These are phyloP conservation scores for Ciconia stormi DNA, from an alignment of 2,113 vertebrate genomes.

Conservation along the genomic window DNA sequence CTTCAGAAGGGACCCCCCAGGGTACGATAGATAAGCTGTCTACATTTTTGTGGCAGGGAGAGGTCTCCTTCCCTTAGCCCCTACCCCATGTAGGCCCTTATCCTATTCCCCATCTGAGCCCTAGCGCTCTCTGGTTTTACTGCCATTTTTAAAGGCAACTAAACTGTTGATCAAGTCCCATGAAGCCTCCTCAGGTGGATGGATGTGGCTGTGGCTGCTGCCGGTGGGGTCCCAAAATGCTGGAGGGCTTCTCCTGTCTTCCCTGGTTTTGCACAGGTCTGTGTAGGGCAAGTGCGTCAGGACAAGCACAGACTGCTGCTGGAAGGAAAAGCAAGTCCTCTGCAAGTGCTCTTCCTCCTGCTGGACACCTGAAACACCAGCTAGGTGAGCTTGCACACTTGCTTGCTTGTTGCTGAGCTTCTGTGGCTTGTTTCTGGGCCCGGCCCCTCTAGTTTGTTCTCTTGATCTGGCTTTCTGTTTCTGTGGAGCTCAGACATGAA, in stretches of 20 bases:
- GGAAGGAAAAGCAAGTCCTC: background rate
- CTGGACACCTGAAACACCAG: background rate
- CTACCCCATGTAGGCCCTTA: background rate
- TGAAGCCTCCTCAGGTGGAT: fast-evolving
- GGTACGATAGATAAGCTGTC: background rate
- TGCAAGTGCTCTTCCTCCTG: background rate
- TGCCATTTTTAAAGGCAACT: background rate
- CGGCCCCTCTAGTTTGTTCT: background rate
- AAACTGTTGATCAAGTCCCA: background rate
- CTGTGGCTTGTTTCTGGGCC: background rate
- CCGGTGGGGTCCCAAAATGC: background rate
- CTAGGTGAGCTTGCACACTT: background rate
- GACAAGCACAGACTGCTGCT: background rate
- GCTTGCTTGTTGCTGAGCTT: background rate
- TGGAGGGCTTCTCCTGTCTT: background rate
- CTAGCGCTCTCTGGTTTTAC: background rate
- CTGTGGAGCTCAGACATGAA: background rate
- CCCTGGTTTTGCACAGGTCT: background rate
- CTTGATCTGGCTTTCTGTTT: background rate
- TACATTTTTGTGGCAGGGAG: background rate
- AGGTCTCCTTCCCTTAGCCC: background rate
- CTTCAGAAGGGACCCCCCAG: background rate
- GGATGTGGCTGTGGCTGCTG: background rate
- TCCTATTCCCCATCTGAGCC: background rate
- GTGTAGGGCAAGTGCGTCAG: background rate